Percentiles rank a stretch among this genome's conserved stretches.
phyloP scores from a whole-genome alignment of 2,113 vertebrate genomes.

The Phalacrocorax aristotelis region DNA sequence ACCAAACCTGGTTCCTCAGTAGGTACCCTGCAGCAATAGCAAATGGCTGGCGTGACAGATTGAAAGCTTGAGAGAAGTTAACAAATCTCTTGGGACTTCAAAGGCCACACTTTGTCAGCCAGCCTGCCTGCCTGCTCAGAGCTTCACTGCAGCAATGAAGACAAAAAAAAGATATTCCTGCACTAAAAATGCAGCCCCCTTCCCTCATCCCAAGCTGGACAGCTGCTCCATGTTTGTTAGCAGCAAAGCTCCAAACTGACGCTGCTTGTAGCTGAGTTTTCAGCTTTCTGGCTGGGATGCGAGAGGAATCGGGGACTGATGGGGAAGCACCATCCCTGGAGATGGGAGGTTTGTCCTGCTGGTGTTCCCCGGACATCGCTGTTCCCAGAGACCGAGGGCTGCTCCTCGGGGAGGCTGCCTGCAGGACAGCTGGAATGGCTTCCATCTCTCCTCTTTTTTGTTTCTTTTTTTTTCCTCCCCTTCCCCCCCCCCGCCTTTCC shows the following conservation, averaged over 20 bases:
- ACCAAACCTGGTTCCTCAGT: neutral
- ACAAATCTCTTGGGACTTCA: constrained; percentile 3
- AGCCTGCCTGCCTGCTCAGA: neutral
- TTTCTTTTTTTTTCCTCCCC: neutral
- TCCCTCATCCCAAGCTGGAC: neutral
- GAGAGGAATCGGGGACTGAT: neutral
- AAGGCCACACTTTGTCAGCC: neutral
- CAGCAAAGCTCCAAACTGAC: neutral
- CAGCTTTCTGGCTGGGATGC: neutral
- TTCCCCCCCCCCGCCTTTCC: too few relatives aligned
- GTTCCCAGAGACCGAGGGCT: too few relatives aligned
- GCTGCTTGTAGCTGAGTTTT: neutral
- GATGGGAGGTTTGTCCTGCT: neutral
- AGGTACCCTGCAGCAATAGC: neutral
- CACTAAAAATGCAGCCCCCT: neutral
- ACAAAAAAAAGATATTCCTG: constrained; percentile 4
- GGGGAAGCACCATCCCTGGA: rapidly evolving
- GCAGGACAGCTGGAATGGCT: neutral
- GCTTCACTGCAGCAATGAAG: neutral
- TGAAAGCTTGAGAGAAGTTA: neutral
- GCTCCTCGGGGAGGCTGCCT: neutral
- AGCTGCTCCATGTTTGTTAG: rapidly evolving
- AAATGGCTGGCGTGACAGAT: neutral
- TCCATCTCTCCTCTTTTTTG: neutral
- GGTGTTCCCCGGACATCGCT: neutral